Percentiles rank a stretch among this genome's conserved stretches.
These are phyloP conservation scores for Grammomys surdaster DNA, from an alignment of 2,113 vertebrate genomes.

Conservation along the genomic window DNA sequence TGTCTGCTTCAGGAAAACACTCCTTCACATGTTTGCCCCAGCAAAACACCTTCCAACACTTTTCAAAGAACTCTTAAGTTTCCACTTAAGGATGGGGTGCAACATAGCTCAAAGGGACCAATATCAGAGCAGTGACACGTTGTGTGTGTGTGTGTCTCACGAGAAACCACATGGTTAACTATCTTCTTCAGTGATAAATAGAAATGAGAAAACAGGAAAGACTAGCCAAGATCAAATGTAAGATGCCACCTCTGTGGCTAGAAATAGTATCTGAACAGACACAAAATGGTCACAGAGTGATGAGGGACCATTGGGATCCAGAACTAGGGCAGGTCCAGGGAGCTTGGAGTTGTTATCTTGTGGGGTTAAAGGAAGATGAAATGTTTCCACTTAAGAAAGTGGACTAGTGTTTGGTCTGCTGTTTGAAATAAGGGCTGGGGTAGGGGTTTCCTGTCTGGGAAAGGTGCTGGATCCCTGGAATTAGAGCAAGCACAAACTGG, in stretches of 20 bases:
- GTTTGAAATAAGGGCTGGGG: neutral
- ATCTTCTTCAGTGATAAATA: neutral
- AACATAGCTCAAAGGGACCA: rapidly evolving
- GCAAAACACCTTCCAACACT: too few relatives aligned
- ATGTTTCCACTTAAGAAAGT: neutral
- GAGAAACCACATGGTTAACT: neutral
- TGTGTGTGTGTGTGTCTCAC: neutral
- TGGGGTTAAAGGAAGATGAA: neutral
- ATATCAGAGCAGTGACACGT: neutral
- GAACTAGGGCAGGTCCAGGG: neutral
- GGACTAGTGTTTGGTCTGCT: neutral
- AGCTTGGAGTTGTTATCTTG: neutral
- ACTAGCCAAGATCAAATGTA: neutral
- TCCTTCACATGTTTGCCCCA: too few relatives aligned
- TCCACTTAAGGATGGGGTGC: neutral
- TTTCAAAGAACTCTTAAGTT: too few relatives aligned
- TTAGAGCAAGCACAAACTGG: neutral
- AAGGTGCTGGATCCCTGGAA: neutral
- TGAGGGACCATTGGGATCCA: neutral
- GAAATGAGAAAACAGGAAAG: neutral
- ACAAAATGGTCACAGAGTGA: neutral
- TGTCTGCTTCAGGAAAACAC: too few relatives aligned
- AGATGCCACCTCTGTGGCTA: neutral
- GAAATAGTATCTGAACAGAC: neutral
- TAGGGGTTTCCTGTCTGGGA: neutral